Conservation (phyloP, 2,888 invertebrate genomes). For the Parnassius orleans region DNA sequence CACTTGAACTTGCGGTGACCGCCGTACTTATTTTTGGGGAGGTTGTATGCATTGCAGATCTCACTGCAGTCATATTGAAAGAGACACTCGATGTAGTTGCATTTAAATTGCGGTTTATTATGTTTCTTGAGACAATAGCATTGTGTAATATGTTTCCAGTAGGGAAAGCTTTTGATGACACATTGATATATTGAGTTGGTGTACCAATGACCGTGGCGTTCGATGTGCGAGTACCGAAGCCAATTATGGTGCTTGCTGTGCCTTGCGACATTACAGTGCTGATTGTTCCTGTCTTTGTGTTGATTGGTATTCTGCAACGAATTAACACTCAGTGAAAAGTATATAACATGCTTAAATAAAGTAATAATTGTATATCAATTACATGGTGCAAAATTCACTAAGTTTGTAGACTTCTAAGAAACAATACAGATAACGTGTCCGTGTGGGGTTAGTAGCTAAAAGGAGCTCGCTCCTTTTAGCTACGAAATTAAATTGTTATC, state of each 20-base stretch:
- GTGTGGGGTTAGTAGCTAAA: too few species aligned
- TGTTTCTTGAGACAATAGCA: constrained; percentile 74
- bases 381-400: too few species aligned
- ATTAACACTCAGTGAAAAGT: neutral
- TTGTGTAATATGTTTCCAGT: constrained; percentile 76
- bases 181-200: constrained; percentile 71
- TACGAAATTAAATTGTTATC: too few species aligned
- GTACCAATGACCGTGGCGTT: constrained; percentile 65
- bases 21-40: constrained; percentile 62
- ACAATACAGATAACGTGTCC: too few species aligned
- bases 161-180: constrained; percentile 72
- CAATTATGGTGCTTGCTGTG: constrained; percentile 71
- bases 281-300: constrained; percentile 66
- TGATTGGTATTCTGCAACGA: constrained; percentile 66
- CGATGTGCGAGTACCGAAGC: constrained; percentile 67
- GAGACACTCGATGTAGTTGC: constrained; percentile 58
- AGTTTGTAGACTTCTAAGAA: too few species aligned
- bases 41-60: constrained; percentile 58
- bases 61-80: constrained; percentile 62
- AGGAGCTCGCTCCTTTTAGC: too few species aligned
- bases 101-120: constrained; percentile 58
- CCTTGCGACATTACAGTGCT: constrained; percentile 77
- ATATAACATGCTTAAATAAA: constrained; percentile 8
- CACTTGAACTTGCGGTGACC: constrained; percentile 52
- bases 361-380: too few species aligned